Conservation (phyloP, 2,113 vertebrate genomes). For the Alethe diademata region DNA sequence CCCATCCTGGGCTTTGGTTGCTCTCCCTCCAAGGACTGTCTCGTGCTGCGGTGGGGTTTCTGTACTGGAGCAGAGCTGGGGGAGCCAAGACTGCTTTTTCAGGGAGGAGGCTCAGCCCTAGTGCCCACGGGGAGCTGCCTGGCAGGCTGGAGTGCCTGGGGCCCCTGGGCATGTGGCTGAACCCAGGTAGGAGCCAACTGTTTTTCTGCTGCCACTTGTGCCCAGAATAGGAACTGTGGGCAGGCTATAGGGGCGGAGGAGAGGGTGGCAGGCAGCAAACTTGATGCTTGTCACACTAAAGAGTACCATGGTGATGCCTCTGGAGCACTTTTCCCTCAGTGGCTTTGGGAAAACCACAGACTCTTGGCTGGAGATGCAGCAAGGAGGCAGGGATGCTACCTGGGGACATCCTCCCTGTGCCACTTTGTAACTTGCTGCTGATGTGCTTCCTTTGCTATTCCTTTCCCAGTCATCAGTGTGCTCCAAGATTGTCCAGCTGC, state of each 20-base stretch:
- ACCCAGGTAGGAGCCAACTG: neutral
- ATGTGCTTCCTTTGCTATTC: neutral
- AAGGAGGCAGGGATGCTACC: neutral
- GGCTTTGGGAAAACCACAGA: neutral
- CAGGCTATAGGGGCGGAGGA: neutral
- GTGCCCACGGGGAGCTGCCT: neutral
- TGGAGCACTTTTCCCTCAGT: neutral
- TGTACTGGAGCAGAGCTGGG: neutral
- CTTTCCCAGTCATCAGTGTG: constrained; percentile 89
- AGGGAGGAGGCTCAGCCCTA: neutral
- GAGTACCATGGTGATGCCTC: neutral
- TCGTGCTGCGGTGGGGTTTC: too few species aligned
- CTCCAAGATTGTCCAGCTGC: constrained; percentile 94
- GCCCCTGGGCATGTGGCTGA: neutral
- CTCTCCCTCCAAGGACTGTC: neutral
- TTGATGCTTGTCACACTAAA: neutral
- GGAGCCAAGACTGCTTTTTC: neutral
- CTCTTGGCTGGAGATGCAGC: neutral
- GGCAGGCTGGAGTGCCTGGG: neutral
- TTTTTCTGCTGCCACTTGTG: neutral
- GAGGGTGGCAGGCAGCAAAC: neutral
- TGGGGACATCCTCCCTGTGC: neutral
- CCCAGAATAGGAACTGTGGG: neutral
- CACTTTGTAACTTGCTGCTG: neutral
- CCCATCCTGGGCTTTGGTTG: neutral